phyloP scores from a whole-genome alignment of 2,888 invertebrate species.

The Theretra japonica region DNA sequence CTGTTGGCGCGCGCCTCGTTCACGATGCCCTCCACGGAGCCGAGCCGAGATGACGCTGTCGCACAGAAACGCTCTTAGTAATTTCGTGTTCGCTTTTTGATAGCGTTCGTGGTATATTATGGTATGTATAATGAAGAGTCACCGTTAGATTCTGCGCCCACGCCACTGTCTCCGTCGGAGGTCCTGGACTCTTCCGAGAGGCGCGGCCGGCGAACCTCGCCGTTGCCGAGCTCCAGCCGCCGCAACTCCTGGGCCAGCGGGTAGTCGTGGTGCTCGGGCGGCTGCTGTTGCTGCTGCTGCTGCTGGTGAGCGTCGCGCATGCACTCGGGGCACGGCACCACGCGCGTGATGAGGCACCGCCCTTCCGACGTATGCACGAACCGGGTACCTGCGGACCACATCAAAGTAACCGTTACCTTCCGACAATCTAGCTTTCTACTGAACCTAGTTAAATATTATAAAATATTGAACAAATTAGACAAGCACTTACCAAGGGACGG shows the following conservation, averaged over 20 bases:
- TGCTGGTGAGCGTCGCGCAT: constrained; percentile 72
- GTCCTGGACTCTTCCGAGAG: constrained; percentile 89
- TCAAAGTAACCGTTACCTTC: too few relatives aligned
- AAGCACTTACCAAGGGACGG: constrained; percentile 88
- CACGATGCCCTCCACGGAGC: constrained; percentile 91
- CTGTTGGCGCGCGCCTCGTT: constrained; percentile 85
- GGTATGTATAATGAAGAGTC: constrained; percentile 28
- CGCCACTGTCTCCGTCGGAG: constrained; percentile 95
- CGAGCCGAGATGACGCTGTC: constrained; percentile 91
- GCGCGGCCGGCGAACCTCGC: constrained; percentile 65
- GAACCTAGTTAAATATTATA: not conserved
- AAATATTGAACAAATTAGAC: not conserved
- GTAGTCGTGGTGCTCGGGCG: constrained; percentile 39
- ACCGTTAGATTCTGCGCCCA: constrained; percentile 90
- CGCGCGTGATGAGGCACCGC: constrained; percentile 95
- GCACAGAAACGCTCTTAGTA: too few relatives aligned
- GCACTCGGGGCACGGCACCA: constrained; percentile 97
- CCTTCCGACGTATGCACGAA: constrained; percentile 99
- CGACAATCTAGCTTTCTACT: too few relatives aligned
- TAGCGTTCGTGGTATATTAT: too few relatives aligned
- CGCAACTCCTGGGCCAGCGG: constrained; percentile 32
- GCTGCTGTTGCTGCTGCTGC: constrained; percentile 35
- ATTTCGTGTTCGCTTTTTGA: too few relatives aligned
- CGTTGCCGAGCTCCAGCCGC: constrained; percentile 57
- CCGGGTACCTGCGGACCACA: constrained; percentile 90